Evolutionary conservation across 2,888 invertebrate genomes (phyloP), one percentile per base, ranked within the genome.

Genomic region (Phymatocera aterrima): DNA sequence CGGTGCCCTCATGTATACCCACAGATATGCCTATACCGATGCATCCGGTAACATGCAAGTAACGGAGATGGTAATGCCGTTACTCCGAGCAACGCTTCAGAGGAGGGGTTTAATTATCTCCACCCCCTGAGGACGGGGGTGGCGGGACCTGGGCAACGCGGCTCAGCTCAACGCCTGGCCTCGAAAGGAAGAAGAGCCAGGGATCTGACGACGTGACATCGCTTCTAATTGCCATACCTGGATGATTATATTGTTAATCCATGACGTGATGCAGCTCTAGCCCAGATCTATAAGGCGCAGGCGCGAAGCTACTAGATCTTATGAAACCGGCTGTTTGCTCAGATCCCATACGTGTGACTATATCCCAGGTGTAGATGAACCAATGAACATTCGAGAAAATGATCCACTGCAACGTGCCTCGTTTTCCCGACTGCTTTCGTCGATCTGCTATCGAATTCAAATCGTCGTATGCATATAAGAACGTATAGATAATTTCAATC

Each of bases 201-300:
- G 51, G 18, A 12, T 28, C 57, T 60, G 75, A 57, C 75, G 75
- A 75, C 75, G 75, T 84, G 86, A 83, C 85, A 84, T 82, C 83
- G 80, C 84, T 83, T 81, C 84, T 83, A 85, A 87, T 87, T 84
- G 81, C 78, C 81, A 80, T 82, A 77, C 80, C 80, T 75, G 77
- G 79, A 81, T 51, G 85, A 86, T 87, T 87, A 84, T 84, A 84
- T 87, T 87, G 87, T 87, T 87, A 86, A 87, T 86, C 75, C 57
- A 60, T 60, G 75, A 60, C 28, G 75, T n/a, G 75, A 60, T 60
- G 60, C 75, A 60, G 75, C 57, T n/a, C n/a, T 15, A 57, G 75
- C 37, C 60, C 75, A 57, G 40, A 57, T 75, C 84, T 83, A 82
- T 57, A 74, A 68, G 77, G 46, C 51, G 51, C 28, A 48, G n/a